Evolutionary conservation across 2,888 invertebrate genomes (phyloP), one percentile per base, ranked within the genome.

Genomic region (Tetragnatha montana): DNA sequence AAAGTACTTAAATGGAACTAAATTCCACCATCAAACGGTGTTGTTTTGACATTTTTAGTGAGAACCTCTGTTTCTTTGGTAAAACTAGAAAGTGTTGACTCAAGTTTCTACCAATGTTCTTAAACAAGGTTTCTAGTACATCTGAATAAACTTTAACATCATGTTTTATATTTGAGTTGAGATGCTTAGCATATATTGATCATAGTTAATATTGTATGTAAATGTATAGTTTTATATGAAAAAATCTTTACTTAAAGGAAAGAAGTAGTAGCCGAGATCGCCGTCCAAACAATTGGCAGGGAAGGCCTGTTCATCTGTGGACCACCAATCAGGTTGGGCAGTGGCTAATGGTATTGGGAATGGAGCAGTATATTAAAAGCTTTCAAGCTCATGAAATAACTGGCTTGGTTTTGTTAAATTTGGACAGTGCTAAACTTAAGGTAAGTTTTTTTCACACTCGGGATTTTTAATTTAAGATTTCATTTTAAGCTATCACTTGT

Each of bases 391-490:
- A 97, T 92, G 96, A 96, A 93, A 96, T 99, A 83, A 97, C 97
- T 93, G 99, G 99, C 47, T 95, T 96, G 60, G 96, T 97, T 85
- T 95, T 99, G 88, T 94, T 99, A 76, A 96, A 96, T 91, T 95
- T 99, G 85, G 98, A 98, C 93, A 97, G 98, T 0, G 96, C 97
- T 88, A 98, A 98, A 94, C 96, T 99, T 92, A 99, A 99, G 93
- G 94, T 94, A 89, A 88, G 87, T 79, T 35, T n/a, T 50, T 73
- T 49, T n/a, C n/a, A n/a, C 35, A 35, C 21, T 71, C 70, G 14
- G 47, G 14, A 19, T 78, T 22, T 71, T 69, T 49, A 14, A 47
- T 78, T 60, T 10, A 17, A 60, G 60, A 17, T 73, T 73, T 73
- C 21, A 22, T 22, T 19, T 19, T 12, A 19, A 71, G 19, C 10